These are phyloP conservation scores for Caenorhabditis sp. DNA, from an alignment of 2,888 invertebrate species.

Conservation along the genomic window DNA sequence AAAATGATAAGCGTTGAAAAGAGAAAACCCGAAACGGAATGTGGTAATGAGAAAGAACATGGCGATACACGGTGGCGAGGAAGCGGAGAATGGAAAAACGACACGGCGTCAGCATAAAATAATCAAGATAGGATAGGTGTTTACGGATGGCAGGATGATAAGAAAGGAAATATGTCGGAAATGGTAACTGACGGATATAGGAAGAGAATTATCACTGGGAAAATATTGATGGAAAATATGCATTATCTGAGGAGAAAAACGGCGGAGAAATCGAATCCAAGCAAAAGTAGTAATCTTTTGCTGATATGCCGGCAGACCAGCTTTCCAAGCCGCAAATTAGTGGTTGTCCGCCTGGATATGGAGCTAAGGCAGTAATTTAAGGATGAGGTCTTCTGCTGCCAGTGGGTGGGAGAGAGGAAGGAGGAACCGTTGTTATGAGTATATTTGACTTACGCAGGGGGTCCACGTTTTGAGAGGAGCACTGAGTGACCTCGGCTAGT, in stretches of 20 bases:
- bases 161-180: slow-evolving; percentile 59
- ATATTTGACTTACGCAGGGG: slow-evolving; percentile 58
- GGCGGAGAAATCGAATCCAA: slow-evolving; percentile 27
- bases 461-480: slow-evolving; percentile 70
- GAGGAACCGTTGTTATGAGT: slow-evolving; percentile 38
- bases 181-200: slow-evolving; percentile 41
- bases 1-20: slow-evolving; percentile 50
- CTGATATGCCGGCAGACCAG: slow-evolving; percentile 15
- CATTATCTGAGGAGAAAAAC: slow-evolving; percentile 10
- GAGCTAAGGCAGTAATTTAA: slow-evolving; percentile 14
- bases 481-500: slow-evolving; percentile 60
- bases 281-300: slow-evolving; percentile 25
- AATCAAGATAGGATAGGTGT: slow-evolving; percentile 36
- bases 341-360: slow-evolving; percentile 32
- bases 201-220: slow-evolving; percentile 16
- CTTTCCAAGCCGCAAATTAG: slow-evolving; percentile 12
- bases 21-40: not conserved
- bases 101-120: slow-evolving; percentile 32
- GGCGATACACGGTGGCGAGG: slow-evolving; percentile 11
- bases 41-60: slow-evolving; percentile 35
- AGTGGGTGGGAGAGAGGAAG: not conserved
- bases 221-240: slow-evolving; percentile 34
- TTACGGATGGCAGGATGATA: slow-evolving; percentile 48
- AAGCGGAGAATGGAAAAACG: slow-evolving; percentile 19
- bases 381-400: slow-evolving; percentile 20